Base-by-base conservation (phyloP, 92 coral and sea anemone species). In the Actinostola sp. region DNA sequence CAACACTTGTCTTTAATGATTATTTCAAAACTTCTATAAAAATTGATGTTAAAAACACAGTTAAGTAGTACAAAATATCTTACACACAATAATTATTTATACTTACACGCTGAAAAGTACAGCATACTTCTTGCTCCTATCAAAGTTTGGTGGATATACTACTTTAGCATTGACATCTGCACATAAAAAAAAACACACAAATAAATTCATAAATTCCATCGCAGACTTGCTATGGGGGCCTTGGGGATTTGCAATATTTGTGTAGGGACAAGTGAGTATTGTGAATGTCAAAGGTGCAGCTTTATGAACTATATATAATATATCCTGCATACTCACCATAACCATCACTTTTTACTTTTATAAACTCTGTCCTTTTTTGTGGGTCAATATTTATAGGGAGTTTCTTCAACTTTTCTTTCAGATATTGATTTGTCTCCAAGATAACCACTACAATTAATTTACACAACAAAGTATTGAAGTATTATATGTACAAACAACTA, bases 21-120 rank as follows among this genome's bases (percentile, higher is more conserved):
- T n/a, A n/a, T n/a, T n/a, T n/a, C n/a, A n/a, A n/a, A n/a, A n/a
- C n/a, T n/a, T n/a, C n/a, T n/a, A n/a, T n/a, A n/a, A n/a, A n/a
- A n/a, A n/a, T n/a, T n/a, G n/a, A n/a, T n/a, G n/a, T n/a, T n/a
- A 13, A 48, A 48, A 13, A 48, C 8, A 48, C 54, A 48, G 4
- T 14, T 39, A 7, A 39, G 44, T 39, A 39, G 44, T 6, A 7
- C 7, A 39, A 39, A 39, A 39, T 39, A 39, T 14, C 44, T 6
- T 7, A 6, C 44, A 7, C n/a, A 59, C 27, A 21, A n/a, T 26
- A 11, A 15, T 75, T 31, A 11, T 2, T 3, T 61, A 33, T 38
- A 84, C 89, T 78, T 67, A 84, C 89, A 84, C 84, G 32, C 72
- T 59, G 35, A 84, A 84, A 14, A 84, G 31, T 6, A 84, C 89